Evolutionary conservation across 2,797 vertebrate species (phyloP), one percentile per base, ranked within the genome.

Genomic region (Arrhamphus sclerolepis): DNA sequence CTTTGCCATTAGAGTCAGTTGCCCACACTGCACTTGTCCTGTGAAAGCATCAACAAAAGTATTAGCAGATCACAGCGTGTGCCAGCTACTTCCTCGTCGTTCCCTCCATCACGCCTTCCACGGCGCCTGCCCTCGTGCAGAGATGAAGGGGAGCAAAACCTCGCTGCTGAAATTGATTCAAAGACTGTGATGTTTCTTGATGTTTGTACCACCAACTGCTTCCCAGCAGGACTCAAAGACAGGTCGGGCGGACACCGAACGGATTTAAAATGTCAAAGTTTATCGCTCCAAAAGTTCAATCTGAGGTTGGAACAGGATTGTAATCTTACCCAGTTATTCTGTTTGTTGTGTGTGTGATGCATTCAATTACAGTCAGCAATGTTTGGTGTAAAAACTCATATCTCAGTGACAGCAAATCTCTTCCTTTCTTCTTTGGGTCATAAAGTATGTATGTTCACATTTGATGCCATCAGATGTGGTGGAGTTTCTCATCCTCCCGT

Each of bases 131-230:
- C 7, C 24, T 71, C 81, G 47, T 6, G 40, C 64, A 53, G 59
- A 67, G 69, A 46, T 50, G 17, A 71, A 34, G 31, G 31, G 10
- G 43, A 46, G 40, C 31, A 18, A 76, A 59, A 28, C 11, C 31
- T 18, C 19, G 0, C 8, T 4, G 16, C 38, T 48, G 21, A 60
- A 53, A 40, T 39, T 0, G 40, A 63, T 61, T 75, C 26, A 62
- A 41, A 68, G 42, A 43, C 60, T 2, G 8, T 3, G 31, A 3
- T 11, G 31, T 13, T 11, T 9, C 5, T 34, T 34, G 31, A 29
- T 4, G 65, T 67, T 57, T 39, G 53, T 6, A 26, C 55, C 61
- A 0, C 70, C 70, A 5, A 64, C 62, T 73, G 74, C 6, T 54
- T 56, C 44, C 20, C 49, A 21, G 19, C n/a, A 29, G 52, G 58